Evolutionary conservation across 2,888 invertebrate species (phyloP).

Genomic region (Ischnus inquisitorius): DNA sequence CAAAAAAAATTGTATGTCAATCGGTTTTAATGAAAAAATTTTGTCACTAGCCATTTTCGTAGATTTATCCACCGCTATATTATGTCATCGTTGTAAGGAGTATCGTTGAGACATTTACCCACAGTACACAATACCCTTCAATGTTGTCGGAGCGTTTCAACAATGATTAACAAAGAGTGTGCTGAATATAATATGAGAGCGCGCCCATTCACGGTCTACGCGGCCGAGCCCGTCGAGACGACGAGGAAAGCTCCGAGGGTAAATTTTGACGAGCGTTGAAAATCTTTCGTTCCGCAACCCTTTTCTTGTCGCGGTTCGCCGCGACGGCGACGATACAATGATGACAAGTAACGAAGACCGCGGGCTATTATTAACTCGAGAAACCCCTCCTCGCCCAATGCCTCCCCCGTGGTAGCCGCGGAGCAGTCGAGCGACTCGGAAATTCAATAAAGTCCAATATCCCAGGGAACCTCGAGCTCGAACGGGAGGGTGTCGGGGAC

Average conservation of each 20-base stretch:
- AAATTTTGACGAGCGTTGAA: slow-evolving; percentile 58
- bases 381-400: too few relatives aligned
- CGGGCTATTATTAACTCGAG: slow-evolving; percentile 78
- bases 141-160: slow-evolving; percentile 23
- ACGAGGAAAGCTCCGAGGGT: slow-evolving; percentile 33
- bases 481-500: slow-evolving; percentile 29
- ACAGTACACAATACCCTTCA: slow-evolving; percentile 17
- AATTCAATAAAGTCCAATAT: slow-evolving; percentile 79
- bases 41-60: background rate
- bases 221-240: slow-evolving; percentile 10
- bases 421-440: slow-evolving; percentile 64
- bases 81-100: background rate
- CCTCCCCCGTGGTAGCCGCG: slow-evolving; percentile 62
- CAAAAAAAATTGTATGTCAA: too few relatives aligned
- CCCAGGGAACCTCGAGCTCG: slow-evolving; percentile 33
- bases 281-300: slow-evolving; percentile 50
- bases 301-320: slow-evolving; percentile 31
- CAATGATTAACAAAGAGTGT: slow-evolving; percentile 37
- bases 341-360: slow-evolving; percentile 56
- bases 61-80: background rate
- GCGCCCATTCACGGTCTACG: slow-evolving; percentile 16
- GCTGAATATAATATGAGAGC: slow-evolving; percentile 29
- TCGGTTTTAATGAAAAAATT: background rate
- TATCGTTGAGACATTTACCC: background rate
- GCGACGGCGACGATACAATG: slow-evolving; percentile 59